Conservation (phyloP, 2,797 vertebrate species). For the Tapera naevia region DNA sequence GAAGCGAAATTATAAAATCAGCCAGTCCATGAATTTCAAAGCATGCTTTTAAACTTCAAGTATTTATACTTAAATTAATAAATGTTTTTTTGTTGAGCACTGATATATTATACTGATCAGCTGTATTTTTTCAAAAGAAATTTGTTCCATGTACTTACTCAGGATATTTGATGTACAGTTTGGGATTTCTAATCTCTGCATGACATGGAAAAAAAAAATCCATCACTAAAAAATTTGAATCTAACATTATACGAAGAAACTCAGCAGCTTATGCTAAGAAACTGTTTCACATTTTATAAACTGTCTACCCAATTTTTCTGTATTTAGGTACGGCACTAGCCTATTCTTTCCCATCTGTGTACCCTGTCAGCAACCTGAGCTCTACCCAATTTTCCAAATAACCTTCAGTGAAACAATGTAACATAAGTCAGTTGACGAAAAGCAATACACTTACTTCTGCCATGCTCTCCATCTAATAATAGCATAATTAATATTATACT, state of each 20-base stretch:
- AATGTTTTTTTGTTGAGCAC: background rate
- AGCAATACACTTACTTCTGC: background rate
- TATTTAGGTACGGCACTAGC: background rate
- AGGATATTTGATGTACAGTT: background rate
- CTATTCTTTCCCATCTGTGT: background rate
- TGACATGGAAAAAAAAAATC: background rate
- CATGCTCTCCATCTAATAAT: background rate
- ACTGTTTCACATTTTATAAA: background rate
- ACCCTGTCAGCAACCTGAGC: background rate
- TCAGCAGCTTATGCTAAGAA: background rate
- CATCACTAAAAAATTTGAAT: background rate
- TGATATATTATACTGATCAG: background rate
- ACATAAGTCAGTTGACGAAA: background rate
- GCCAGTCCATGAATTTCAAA: background rate
- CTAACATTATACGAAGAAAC: background rate
- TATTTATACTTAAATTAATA: background rate
- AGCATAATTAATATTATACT: background rate
- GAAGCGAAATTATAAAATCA: background rate
- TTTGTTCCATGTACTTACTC: background rate
- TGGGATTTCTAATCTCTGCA: background rate
- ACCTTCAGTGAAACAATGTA: background rate
- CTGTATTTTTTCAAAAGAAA: background rate
- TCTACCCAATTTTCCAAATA: slow-evolving; percentile 17
- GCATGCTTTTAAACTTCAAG: background rate
- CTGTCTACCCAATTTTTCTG: background rate